Evolutionary conservation across 1,140 invertebrate genomes (phyloP).

Genomic region (Xylocopa sonorina): DNA sequence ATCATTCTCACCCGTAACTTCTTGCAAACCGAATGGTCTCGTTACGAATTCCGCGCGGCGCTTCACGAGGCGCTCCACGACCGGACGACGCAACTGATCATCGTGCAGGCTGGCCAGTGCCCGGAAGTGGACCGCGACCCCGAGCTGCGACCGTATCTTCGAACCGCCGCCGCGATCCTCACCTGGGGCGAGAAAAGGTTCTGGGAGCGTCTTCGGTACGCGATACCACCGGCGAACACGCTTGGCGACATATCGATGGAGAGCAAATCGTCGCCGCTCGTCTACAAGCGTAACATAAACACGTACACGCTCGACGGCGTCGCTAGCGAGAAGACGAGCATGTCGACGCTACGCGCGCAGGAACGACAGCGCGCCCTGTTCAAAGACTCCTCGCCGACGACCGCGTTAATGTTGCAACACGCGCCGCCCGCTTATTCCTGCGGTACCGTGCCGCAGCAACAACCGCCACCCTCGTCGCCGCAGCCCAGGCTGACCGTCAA

Average conservation of each 20-base stretch:
- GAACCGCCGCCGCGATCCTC: slow-evolving; percentile 90
- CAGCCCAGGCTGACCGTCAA: slow-evolving; percentile 80
- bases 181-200: slow-evolving; percentile 94
- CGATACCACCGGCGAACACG: slow-evolving; percentile 86
- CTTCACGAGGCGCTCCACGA: slow-evolving; percentile 93
- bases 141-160: slow-evolving; percentile 93
- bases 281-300: slow-evolving; percentile 88
- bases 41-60: slow-evolving; percentile 91
- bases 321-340: slow-evolving; percentile 82
- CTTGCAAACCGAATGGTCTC: slow-evolving; percentile 92
- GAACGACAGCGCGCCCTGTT: slow-evolving; percentile 74
- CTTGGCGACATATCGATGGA: slow-evolving; percentile 74
- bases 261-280: slow-evolving; percentile 80
- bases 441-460: slow-evolving; percentile 65
- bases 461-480: slow-evolving; percentile 80
- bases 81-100: slow-evolving; percentile 91
- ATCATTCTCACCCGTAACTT: slow-evolving; percentile 92
- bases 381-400: slow-evolving; percentile 75
- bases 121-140: slow-evolving; percentile 92
- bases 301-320: slow-evolving; percentile 86
- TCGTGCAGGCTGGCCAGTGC: slow-evolving; percentile 91
- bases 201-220: slow-evolving; percentile 95
- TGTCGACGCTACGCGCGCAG: slow-evolving; percentile 81
- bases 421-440: slow-evolving; percentile 83
- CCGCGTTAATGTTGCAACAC: slow-evolving; percentile 72